These are phyloP conservation scores for Pterobdella sp. DNA, from an alignment of 2,888 invertebrate species.

Conservation along the genomic window DNA sequence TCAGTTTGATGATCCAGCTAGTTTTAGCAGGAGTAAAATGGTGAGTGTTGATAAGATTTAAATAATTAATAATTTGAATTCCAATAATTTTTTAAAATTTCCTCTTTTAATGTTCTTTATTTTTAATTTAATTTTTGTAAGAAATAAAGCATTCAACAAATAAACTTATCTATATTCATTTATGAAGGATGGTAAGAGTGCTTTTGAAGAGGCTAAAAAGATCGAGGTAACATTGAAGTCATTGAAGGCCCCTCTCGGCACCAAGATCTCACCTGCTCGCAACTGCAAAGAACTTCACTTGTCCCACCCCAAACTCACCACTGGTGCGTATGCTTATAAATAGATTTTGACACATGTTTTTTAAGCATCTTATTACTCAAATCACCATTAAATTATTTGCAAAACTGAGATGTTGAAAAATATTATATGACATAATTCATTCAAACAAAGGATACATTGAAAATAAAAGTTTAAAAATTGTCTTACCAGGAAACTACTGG, in stretches of 20 bases:
- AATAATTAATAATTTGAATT: no score
- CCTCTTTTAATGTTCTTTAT: no score
- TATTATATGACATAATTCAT: not conserved
- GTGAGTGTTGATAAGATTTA: no score
- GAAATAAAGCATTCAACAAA: no score
- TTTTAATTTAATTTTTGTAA: no score
- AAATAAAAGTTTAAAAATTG: not conserved
- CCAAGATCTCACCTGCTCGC: conserved; percentile 72
- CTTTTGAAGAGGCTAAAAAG: conserved; percentile 27
- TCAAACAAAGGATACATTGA: not conserved
- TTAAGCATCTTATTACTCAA: not conserved
- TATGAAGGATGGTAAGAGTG: conserved; percentile 24
- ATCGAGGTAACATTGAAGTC: conserved; percentile 41
- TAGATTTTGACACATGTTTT: not conserved
- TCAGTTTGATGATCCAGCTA: no score
- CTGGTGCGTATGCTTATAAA: conserved; percentile 56
- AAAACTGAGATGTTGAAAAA: not conserved
- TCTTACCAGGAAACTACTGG: conserved; percentile 69
- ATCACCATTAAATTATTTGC: not conserved
- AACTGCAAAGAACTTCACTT: conserved; percentile 75
- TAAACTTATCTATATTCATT: no score
- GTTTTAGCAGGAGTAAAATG: no score
- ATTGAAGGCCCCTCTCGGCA: conserved; percentile 71
- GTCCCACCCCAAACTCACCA: conserved; percentile 68
- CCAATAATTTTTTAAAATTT: no score